phyloP scores from a whole-genome alignment of 2,888 invertebrate genomes.

The Flexamia atlantica region DNA sequence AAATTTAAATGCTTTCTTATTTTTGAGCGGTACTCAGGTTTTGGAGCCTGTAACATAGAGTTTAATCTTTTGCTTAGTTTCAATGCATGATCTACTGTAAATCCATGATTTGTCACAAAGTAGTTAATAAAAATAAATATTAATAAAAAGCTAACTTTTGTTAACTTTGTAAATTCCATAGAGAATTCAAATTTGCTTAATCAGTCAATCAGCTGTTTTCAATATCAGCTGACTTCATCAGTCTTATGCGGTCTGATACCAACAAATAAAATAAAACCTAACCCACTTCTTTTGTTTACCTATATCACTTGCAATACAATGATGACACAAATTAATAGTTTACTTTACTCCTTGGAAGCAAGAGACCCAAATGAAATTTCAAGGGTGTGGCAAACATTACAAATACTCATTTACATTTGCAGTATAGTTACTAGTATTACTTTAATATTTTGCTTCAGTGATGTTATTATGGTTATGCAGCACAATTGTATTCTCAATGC shows the following conservation, averaged over 20 bases:
- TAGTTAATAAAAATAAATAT: not conserved
- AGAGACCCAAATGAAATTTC: constrained; percentile 11
- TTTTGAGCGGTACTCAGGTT: constrained; percentile 17
- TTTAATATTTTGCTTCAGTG: constrained; percentile 19
- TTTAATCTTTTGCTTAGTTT: constrained; percentile 32
- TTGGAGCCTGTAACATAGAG: constrained; percentile 30
- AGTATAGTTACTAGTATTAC: not conserved
- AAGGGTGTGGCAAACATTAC: not conserved
- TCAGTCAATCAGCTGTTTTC: not conserved
- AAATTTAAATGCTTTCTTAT: constrained; percentile 30
- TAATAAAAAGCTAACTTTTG: not conserved
- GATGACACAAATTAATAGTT: not conserved
- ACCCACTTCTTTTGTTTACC: not conserved
- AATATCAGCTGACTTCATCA: not conserved
- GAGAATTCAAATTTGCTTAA: not conserved
- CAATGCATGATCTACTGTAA: constrained; percentile 33
- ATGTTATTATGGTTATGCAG: not conserved
- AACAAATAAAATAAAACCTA: not conserved
- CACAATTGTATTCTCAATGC: constrained; percentile 13
- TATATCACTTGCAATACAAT: not conserved
- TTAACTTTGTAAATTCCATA: not conserved
- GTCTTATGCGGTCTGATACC: not conserved
- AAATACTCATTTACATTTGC: constrained; percentile 27
- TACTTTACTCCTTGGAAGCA: constrained; percentile 7
- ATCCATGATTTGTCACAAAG: not conserved